Conservation (phyloP, 2,888 invertebrate species). For the Chymomyza caudatula region DNA sequence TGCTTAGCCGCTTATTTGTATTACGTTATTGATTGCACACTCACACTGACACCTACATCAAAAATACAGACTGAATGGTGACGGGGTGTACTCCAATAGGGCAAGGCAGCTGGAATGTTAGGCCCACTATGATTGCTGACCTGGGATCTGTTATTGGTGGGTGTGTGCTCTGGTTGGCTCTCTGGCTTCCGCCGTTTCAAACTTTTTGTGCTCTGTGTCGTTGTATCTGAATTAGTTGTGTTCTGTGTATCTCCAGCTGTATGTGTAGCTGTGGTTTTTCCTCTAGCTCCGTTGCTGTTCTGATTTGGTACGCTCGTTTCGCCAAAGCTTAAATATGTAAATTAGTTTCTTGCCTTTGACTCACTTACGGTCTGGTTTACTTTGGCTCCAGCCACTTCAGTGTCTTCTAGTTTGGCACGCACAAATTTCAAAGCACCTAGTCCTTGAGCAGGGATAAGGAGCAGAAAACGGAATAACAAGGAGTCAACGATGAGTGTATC, state of each 20-base stretch:
- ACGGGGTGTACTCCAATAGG: not conserved
- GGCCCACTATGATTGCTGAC: conserved; percentile 18
- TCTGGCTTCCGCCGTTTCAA: not conserved
- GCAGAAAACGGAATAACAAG: too few species aligned
- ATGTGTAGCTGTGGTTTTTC: conserved; percentile 6
- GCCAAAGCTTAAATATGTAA: conserved; percentile 61
- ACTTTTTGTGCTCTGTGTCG: conserved; percentile 4
- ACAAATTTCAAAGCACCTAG: not conserved
- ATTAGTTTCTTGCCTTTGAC: conserved; percentile 52
- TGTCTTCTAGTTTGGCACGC: not conserved
- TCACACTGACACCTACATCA: not conserved
- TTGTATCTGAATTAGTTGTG: not conserved
- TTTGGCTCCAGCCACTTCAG: conserved; percentile 7
- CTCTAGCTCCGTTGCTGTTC: conserved; percentile 2
- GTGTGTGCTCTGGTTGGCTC: not conserved
- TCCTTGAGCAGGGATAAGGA: not conserved
- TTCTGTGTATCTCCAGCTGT: not conserved
- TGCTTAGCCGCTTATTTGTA: conserved; percentile 20
- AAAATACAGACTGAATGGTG: not conserved
- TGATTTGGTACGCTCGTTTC: conserved; percentile 18
- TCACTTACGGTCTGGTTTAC: conserved; percentile 5
- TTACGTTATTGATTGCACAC: conserved; percentile 30
- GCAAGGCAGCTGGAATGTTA: conserved; percentile 6
- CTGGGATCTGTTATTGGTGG: conserved; percentile 5
- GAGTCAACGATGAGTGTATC: not conserved